Evolutionary conservation across 2,113 vertebrate species (phyloP).

Genomic region (Percopsis transmontana): DNA sequence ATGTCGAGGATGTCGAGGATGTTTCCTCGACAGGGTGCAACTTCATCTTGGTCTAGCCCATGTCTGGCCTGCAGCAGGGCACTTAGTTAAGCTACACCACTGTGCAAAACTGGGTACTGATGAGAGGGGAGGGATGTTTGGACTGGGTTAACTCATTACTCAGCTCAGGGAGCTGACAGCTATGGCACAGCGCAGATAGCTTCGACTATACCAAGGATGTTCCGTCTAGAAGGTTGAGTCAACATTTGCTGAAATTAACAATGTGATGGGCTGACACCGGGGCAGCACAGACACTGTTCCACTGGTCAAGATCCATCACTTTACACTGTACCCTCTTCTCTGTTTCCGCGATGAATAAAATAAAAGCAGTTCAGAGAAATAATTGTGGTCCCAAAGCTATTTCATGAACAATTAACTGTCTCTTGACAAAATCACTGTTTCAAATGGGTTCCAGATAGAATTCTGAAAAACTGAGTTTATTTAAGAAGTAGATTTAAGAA

Average conservation of each 20-base stretch:
- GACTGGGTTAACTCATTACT: slow-evolving; percentile 17
- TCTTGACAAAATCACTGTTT: slow-evolving; percentile 13
- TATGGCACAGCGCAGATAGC: background rate
- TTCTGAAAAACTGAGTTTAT: background rate
- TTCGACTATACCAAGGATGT: slow-evolving; percentile 23
- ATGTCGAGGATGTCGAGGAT: slow-evolving; percentile 39
- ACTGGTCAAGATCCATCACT: slow-evolving; percentile 5
- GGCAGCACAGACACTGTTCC: background rate
- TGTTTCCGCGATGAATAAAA: slow-evolving; percentile 25
- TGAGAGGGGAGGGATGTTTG: background rate
- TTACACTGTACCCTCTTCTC: background rate
- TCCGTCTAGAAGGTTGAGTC: slow-evolving; percentile 9
- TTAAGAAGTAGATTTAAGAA: no score
- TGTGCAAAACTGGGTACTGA: slow-evolving; percentile 38
- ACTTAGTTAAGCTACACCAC: slow-evolving; percentile 36
- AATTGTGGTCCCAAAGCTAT: slow-evolving; percentile 20
- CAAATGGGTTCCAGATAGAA: slow-evolving; percentile 10
- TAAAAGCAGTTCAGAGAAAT: slow-evolving; percentile 6
- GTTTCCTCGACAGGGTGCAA: slow-evolving; percentile 51
- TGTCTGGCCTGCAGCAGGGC: slow-evolving; percentile 45
- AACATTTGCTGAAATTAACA: slow-evolving; percentile 16
- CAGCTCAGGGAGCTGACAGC: slow-evolving; percentile 2
- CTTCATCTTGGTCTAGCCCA: slow-evolving; percentile 35
- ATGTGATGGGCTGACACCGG: slow-evolving; percentile 2
- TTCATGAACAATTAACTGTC: slow-evolving; percentile 24